Percentiles rank a stretch among this genome's conserved stretches.
Evolutionary conservation across 1,140 invertebrate genomes (phyloP).

Genomic region (Heliconius nattereri): DNA sequence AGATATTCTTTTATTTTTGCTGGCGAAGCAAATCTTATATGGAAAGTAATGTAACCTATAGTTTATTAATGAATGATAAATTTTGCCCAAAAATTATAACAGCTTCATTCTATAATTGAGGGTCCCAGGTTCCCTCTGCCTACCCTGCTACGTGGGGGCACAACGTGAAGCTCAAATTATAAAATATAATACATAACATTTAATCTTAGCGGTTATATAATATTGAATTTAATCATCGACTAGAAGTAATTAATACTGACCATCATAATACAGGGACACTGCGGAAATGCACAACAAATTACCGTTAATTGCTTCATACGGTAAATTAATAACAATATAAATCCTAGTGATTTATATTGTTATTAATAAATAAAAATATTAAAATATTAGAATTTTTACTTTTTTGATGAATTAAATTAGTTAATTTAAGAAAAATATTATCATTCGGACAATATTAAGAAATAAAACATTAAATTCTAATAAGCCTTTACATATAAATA

Average conservation of each 20-base stretch:
- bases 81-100: background rate
- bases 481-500: too few species aligned
- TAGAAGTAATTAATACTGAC: constrained; percentile 46
- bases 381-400: background rate
- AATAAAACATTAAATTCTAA: background rate
- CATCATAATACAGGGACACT: constrained; percentile 34
- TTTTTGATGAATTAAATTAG: background rate
- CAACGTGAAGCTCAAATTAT: too few species aligned
- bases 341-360: background rate
- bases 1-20: constrained; percentile 36
- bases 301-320: constrained; percentile 41
- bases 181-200: background rate
- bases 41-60: background rate
- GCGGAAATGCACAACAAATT: constrained; percentile 42
- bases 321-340: constrained; percentile 37
- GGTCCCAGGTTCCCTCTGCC: too few species aligned
- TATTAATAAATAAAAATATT: background rate
- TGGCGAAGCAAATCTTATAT: background rate
- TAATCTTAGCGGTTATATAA: constrained; percentile 37
- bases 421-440: background rate
- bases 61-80: background rate
- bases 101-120: background rate
- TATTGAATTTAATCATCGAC: constrained; percentile 46
- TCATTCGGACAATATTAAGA: background rate
- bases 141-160: too few species aligned